phyloP scores from a whole-genome alignment of 2,888 invertebrate species.

The Nemapogon koenigi region DNA sequence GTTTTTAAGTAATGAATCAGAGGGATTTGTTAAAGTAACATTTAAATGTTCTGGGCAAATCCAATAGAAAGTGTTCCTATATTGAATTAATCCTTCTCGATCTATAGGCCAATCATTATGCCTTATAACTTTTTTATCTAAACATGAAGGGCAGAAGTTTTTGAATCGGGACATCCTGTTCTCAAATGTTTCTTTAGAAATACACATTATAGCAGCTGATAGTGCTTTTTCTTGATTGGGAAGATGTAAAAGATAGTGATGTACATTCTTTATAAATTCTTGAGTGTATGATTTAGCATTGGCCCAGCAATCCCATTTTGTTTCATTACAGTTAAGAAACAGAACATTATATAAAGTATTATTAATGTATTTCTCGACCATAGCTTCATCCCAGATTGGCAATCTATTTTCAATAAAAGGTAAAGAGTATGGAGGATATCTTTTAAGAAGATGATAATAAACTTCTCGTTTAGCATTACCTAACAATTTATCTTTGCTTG shows the following conservation, averaged over 20 bases:
- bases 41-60: constrained; percentile 61
- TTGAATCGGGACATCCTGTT: constrained; percentile 53
- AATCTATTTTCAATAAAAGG: constrained; percentile 46
- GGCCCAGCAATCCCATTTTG: constrained; percentile 63
- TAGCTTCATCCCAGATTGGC: constrained; percentile 38
- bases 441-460: constrained; percentile 31
- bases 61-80: constrained; percentile 64
- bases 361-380: constrained; percentile 50
- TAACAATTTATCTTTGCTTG: constrained; percentile 32
- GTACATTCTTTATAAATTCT: constrained; percentile 41
- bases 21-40: constrained; percentile 47
- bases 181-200: constrained; percentile 61
- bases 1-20: constrained; percentile 29
- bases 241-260: constrained; percentile 55
- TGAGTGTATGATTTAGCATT: constrained; percentile 38
- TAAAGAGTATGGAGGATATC: constrained; percentile 35
- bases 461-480: constrained; percentile 44
- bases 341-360: constrained; percentile 61
- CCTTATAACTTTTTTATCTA: constrained; percentile 33
- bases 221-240: constrained; percentile 44
- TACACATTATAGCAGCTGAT: constrained; percentile 52
- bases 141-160: constrained; percentile 67
- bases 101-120: constrained; percentile 53
- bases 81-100: constrained; percentile 64
- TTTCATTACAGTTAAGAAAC: constrained; percentile 48